These are phyloP conservation scores for Discoglossus pictus DNA, from an alignment of 2,797 vertebrate species.

Conservation along the genomic window DNA sequence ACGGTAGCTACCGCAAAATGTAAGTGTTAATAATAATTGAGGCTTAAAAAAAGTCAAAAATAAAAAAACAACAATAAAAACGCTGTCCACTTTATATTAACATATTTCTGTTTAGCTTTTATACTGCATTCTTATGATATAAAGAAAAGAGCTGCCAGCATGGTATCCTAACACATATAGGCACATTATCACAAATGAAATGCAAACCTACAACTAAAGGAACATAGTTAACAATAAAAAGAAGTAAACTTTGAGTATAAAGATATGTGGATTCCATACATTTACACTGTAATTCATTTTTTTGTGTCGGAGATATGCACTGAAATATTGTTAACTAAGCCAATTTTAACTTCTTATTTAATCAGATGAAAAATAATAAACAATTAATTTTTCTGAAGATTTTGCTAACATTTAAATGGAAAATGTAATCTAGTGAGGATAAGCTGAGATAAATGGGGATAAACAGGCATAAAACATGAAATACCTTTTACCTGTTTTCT, in stretches of 20 bases:
- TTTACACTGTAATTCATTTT: no score
- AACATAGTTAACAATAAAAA: not conserved
- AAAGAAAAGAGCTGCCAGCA: constrained; percentile 34
- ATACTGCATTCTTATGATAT: constrained; percentile 6
- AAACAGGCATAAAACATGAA: no score
- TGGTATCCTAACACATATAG: constrained; percentile 28
- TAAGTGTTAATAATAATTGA: constrained; percentile 69
- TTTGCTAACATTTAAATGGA: no score
- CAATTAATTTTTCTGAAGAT: no score
- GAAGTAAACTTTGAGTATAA: not conserved
- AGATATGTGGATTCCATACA: not conserved
- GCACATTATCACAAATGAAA: constrained; percentile 27
- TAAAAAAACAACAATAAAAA: constrained; percentile 62
- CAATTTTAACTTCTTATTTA: no score
- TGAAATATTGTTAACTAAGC: no score
- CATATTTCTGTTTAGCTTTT: constrained; percentile 61
- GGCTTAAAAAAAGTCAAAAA: constrained; percentile 67
- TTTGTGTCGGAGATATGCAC: no score
- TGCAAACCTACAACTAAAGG: not conserved
- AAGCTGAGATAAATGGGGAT: no score
- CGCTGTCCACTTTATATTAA: constrained; percentile 64
- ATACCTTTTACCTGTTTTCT: no score
- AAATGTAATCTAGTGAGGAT: no score
- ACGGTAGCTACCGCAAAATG: constrained; percentile 75
- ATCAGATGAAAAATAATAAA: no score